Base-by-base conservation (phyloP, 2,797 vertebrate genomes). In the Hyperoplus lanceolatus region DNA sequence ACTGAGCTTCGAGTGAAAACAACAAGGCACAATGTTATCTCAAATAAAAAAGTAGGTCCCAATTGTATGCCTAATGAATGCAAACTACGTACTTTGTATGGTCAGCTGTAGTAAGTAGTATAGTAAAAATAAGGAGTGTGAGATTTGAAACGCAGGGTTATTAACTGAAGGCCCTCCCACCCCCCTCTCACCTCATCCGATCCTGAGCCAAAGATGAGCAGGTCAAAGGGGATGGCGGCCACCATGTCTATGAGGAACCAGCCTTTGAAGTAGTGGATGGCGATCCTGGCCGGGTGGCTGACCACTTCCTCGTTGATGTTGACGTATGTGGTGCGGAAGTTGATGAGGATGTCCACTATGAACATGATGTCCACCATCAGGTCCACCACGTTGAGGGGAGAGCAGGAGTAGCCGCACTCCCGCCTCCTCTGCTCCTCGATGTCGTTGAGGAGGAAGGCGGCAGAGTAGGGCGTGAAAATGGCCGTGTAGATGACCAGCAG, bases 211-310 rank as follows among this genome's bases (percentile, higher is more conserved):
- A 99, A 99, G 94, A 99, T 99, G 85, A 99, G 97, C 90, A 99
- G 95, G 94, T 99, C 98, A 82, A 99, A 99, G 6, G 98, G 98
- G 89, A 99, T 99, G 89, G 98, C 98, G 39, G 98, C 98, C 81
- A 99, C 98, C 97, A 99, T 99, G 94, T 99, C 98, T 88, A 99
- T 99, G 93, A 99, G 97, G 95, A 99, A 99, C 98, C 98, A 99
- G 95, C 98, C 98, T 95, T 99, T 99, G 88, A 99, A 99, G 95
- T 99, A 99, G 94, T 99, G 97, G 94, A 99, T 97, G 86, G 97
- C 98, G 86, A 99, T 99, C 95, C 96, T 99, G 77, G 95, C 97
- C 1, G 98, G 97, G 78, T 99, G 97, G 95, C 98, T 99, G 91
- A 99, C 98, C 94, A 99, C 98, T 87, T 99, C 98, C 92, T 99